Conservation (phyloP, 2,888 invertebrate species). For the Gibbula magus region DNA sequence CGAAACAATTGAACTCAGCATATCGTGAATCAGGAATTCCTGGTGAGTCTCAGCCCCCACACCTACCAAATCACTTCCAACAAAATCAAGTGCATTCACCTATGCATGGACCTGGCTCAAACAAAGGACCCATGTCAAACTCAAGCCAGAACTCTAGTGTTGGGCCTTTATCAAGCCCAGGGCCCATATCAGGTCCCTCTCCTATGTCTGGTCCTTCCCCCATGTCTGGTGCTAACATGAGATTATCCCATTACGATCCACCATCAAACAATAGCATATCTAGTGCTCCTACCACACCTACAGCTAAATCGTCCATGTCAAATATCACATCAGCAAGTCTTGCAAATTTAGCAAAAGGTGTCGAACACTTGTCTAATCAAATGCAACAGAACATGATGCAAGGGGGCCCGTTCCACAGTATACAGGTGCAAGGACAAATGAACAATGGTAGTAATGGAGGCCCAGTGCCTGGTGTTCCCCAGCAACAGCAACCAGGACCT, state of each 20-base stretch:
- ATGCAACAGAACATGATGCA: conserved; percentile 75
- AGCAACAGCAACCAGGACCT: conserved; percentile 37
- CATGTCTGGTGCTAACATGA: conserved; percentile 64
- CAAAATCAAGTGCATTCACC: conserved; percentile 61
- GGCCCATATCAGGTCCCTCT: conserved; percentile 49
- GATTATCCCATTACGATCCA: conserved; percentile 69
- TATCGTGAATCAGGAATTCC: conserved; percentile 67
- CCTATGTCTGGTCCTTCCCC: conserved; percentile 56
- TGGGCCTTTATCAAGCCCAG: conserved; percentile 58
- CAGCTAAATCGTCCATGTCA: conserved; percentile 64
- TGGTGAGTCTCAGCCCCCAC: conserved; percentile 49
- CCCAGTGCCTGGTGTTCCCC: not conserved
- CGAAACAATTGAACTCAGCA: conserved; percentile 95
- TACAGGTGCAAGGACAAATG: conserved; percentile 72
- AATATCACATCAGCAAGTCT: conserved; percentile 74
- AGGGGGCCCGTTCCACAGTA: conserved; percentile 75
- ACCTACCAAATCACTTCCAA: conserved; percentile 51
- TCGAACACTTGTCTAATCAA: conserved; percentile 73
- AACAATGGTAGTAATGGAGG: conserved; percentile 23
- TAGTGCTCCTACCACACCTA: conserved; percentile 54
- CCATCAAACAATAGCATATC: conserved; percentile 51
- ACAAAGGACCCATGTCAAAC: conserved; percentile 68
- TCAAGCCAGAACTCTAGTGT: conserved; percentile 67
- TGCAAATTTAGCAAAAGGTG: conserved; percentile 74
- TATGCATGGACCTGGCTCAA: conserved; percentile 61